Conservation (phyloP, 2,797 vertebrate species). For the Hypotaenidia okinawae region DNA sequence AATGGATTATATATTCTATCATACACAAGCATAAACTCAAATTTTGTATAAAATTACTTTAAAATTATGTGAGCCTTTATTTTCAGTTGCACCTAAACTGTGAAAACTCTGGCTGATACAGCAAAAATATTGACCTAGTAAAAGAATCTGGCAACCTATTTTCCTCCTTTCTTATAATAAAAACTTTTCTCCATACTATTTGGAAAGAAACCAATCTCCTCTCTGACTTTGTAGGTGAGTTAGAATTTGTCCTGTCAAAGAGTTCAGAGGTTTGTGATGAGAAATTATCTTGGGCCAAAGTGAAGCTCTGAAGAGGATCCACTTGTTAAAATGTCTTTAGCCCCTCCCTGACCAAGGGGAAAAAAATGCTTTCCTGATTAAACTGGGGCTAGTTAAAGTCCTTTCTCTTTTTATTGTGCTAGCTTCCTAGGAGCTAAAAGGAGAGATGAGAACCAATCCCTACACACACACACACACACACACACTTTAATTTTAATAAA, state of each 20-base stretch:
- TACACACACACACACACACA: no score
- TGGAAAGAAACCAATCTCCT: neutral
- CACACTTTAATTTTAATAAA: neutral
- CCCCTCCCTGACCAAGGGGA: no score
- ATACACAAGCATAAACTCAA: neutral
- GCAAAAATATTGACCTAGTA: neutral
- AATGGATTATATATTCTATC: neutral
- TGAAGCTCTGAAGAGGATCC: neutral
- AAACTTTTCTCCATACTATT: neutral
- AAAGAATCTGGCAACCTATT: neutral
- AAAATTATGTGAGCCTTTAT: neutral
- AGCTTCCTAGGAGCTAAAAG: neutral
- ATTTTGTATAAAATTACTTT: neutral
- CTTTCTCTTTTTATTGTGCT: neutral
- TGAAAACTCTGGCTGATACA: neutral
- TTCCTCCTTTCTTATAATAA: neutral
- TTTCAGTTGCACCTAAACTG: neutral
- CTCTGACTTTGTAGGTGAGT: neutral
- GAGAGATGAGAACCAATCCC: neutral
- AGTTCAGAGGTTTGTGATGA: neutral
- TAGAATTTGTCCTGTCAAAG: neutral
- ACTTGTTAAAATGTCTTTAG: neutral
- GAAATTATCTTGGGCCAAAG: neutral
- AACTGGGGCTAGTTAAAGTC: neutral
- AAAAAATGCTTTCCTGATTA: neutral